phyloP scores from a whole-genome alignment of 2,888 invertebrate genomes.

The Polydrusus tereticollis region DNA sequence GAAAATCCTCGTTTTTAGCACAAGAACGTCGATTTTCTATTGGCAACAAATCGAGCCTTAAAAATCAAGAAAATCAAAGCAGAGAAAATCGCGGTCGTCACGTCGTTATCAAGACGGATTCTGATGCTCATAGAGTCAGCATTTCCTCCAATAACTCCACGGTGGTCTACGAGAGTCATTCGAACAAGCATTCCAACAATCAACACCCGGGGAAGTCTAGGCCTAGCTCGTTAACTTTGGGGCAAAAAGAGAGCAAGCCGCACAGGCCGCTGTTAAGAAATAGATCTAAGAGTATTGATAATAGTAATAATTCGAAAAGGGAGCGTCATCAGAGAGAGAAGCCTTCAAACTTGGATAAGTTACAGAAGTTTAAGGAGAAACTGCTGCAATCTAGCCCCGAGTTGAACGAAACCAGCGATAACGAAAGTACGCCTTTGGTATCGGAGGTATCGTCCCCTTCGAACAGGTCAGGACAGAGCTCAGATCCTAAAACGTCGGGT shows the following conservation, averaged over 20 bases:
- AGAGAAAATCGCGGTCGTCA: slow-evolving; percentile 58
- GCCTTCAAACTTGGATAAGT: slow-evolving; percentile 57
- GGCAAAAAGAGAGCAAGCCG: slow-evolving; percentile 55
- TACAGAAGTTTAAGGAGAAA: slow-evolving; percentile 64
- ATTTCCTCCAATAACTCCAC: slow-evolving; percentile 54
- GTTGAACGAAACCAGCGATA: slow-evolving; percentile 69
- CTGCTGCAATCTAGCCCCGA: slow-evolving; percentile 63
- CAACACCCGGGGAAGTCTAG: slow-evolving; percentile 53
- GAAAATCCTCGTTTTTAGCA: too few relatives aligned
- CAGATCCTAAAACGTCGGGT: slow-evolving; percentile 58
- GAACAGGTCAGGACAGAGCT: slow-evolving; percentile 58
- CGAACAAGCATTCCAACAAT: slow-evolving; percentile 46
- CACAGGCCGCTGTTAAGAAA: slow-evolving; percentile 51
- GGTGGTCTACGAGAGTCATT: slow-evolving; percentile 55
- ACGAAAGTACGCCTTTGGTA: slow-evolving; percentile 79
- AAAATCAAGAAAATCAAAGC: slow-evolving; percentile 49
- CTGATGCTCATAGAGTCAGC: slow-evolving; percentile 52
- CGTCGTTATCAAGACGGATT: slow-evolving; percentile 61
- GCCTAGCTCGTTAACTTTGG: slow-evolving; percentile 59
- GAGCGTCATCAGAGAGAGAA: slow-evolving; percentile 47
- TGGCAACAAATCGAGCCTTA: slow-evolving; percentile 56
- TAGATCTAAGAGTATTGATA: slow-evolving; percentile 63
- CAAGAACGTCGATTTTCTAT: slow-evolving; percentile 58
- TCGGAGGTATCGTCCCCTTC: slow-evolving; percentile 64
- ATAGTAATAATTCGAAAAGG: slow-evolving; percentile 52